These are phyloP conservation scores for Tanytarsus gracilentus DNA, from an alignment of 2,888 invertebrate species.

Conservation along the genomic window DNA sequence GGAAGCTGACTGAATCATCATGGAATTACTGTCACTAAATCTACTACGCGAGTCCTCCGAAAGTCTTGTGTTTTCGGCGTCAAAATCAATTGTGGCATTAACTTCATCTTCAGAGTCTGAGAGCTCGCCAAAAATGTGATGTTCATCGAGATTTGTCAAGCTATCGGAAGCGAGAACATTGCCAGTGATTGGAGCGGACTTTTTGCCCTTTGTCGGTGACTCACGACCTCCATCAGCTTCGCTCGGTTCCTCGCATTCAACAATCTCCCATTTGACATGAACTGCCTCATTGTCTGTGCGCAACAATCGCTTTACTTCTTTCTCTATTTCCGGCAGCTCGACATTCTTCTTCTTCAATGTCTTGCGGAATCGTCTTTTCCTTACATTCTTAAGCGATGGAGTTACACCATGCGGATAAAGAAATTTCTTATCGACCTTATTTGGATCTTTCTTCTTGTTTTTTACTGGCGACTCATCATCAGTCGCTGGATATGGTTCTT, in stretches of 20 bases:
- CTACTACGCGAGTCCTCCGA: slow-evolving; percentile 46
- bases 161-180: background rate
- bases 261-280: slow-evolving; percentile 78
- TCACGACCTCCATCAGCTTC: slow-evolving; percentile 37
- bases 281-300: slow-evolving; percentile 89
- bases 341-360: slow-evolving; percentile 94
- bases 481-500: slow-evolving; percentile 69
- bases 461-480: slow-evolving; percentile 73
- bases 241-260: slow-evolving; percentile 70
- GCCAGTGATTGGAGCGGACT: slow-evolving; percentile 4
- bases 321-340: slow-evolving; percentile 96
- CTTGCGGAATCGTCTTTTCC: slow-evolving; percentile 85
- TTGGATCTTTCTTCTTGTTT: slow-evolving; percentile 74
- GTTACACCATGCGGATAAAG: slow-evolving; percentile 93
- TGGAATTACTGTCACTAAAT: slow-evolving; percentile 36
- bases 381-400: slow-evolving; percentile 90
- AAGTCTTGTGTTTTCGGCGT: slow-evolving; percentile 64
- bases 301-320: slow-evolving; percentile 88
- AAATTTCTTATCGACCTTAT: slow-evolving; percentile 78
- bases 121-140: slow-evolving; percentile 88
- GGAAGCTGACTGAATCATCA: slow-evolving; percentile 34
- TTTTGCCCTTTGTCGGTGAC: slow-evolving; percentile 31
- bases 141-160: too few species aligned
- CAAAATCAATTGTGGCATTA: slow-evolving; percentile 64
- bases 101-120: slow-evolving; percentile 80